Conservation (phyloP, 1,140 invertebrate genomes). For the Bombus difficillimus region DNA sequence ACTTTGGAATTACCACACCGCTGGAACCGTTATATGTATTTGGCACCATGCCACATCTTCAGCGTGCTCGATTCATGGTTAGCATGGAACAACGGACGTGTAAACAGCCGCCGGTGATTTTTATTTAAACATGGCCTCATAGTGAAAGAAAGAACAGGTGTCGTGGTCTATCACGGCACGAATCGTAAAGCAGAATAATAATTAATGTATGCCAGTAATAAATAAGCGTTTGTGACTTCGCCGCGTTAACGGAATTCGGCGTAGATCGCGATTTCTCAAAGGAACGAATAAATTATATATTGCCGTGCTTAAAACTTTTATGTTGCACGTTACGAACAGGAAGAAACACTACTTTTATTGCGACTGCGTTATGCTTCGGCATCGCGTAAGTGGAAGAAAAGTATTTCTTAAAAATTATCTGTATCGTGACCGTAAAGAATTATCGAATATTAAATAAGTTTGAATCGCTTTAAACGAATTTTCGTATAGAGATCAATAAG, state of each 20-base stretch:
- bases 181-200: slow-evolving; percentile 53
- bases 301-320: neutral
- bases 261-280: slow-evolving; percentile 2
- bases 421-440: no score
- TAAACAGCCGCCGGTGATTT: slow-evolving; percentile 66
- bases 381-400: no score
- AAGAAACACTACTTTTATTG: neutral
- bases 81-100: slow-evolving; percentile 53
- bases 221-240: slow-evolving; percentile 20
- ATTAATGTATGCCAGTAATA: slow-evolving; percentile 35
- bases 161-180: slow-evolving; percentile 52
- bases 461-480: neutral
- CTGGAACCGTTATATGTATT: slow-evolving; percentile 77
- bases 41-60: slow-evolving; percentile 72
- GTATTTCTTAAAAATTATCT: no score
- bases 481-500: neutral
- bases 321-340: neutral
- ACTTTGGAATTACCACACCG: slow-evolving; percentile 65
- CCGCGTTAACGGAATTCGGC: slow-evolving; percentile 34
- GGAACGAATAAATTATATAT: neutral
- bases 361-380: no score
- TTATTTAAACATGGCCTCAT: slow-evolving; percentile 52
- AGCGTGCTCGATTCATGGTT: slow-evolving; percentile 67
- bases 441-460: neutral
- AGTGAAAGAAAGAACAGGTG: slow-evolving; percentile 56